Conservation (phyloP, 2,888 invertebrate species). For the Ernsta delagoae region DNA sequence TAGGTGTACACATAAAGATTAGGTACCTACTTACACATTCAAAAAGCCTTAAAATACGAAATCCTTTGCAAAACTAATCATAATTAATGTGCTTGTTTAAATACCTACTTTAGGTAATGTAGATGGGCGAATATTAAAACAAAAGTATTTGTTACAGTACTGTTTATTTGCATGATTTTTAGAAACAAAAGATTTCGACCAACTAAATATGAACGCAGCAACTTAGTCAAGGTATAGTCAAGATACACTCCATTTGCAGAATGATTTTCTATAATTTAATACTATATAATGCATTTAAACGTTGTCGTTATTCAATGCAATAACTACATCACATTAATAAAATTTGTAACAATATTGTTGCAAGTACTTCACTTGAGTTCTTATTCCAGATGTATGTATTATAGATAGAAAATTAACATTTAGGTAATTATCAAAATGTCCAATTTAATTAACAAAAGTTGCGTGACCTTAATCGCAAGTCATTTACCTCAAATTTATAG, state of each 20-base stretch:
- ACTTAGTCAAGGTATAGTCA: slow-evolving; percentile 13
- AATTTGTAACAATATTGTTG: no score
- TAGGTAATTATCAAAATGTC: no score
- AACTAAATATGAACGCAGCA: slow-evolving; percentile 38
- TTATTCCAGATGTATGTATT: no score
- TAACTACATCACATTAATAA: not conserved
- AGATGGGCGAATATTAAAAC: slow-evolving; percentile 17
- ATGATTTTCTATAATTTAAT: slow-evolving; percentile 2
- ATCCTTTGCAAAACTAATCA: no score
- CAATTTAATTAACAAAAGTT: no score
- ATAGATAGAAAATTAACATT: no score
- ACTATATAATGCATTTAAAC: not conserved
- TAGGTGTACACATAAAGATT: slow-evolving; percentile 40
- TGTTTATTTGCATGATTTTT: slow-evolving; percentile 44
- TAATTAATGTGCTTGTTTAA: no score
- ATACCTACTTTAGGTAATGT: no score
- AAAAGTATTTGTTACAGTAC: slow-evolving; percentile 41
- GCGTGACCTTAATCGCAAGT: not conserved
- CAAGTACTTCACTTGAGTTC: no score
- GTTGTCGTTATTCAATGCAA: slow-evolving; percentile 18
- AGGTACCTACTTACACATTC: slow-evolving; percentile 53
- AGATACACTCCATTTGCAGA: slow-evolving; percentile 13
- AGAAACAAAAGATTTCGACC: slow-evolving; percentile 41
- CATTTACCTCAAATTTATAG: no score
- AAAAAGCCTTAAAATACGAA: no score